Conservation (phyloP, 2,888 invertebrate species). For the Nomada goodeniana region DNA sequence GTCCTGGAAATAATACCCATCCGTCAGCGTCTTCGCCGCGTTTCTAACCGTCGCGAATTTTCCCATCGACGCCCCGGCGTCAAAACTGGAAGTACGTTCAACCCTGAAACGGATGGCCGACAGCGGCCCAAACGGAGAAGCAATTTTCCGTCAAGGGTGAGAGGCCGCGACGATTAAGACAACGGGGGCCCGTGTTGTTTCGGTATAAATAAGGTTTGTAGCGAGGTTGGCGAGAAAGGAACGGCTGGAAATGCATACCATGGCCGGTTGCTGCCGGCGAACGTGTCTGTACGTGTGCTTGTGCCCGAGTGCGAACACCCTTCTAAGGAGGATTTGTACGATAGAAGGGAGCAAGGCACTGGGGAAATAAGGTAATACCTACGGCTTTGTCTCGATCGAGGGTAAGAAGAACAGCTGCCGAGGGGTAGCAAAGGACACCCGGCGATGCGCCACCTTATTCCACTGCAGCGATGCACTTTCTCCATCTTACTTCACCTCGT, state of each 20-base stretch:
- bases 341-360: slow-evolving; percentile 74
- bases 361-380: slow-evolving; percentile 81
- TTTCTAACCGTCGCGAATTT: slow-evolving; percentile 11
- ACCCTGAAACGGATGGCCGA: slow-evolving; percentile 10
- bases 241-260: slow-evolving; percentile 35
- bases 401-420: slow-evolving; percentile 64
- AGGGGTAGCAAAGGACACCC: slow-evolving; percentile 63
- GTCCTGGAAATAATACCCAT: slow-evolving; percentile 23
- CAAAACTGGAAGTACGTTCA: neutral
- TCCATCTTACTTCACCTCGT: slow-evolving; percentile 20
- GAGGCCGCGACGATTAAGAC: slow-evolving; percentile 38
- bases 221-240: slow-evolving; percentile 31
- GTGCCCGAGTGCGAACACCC: slow-evolving; percentile 51
- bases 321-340: slow-evolving; percentile 77
- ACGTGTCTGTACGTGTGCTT: slow-evolving; percentile 18
- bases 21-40: neutral
- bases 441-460: slow-evolving; percentile 51
- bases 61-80: too few species aligned
- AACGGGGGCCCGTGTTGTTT: slow-evolving; percentile 42
- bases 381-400: slow-evolving; percentile 80
- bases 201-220: slow-evolving; percentile 33
- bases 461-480: slow-evolving; percentile 47
- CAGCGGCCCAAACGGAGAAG: neutral
- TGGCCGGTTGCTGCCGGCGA: slow-evolving; percentile 51
- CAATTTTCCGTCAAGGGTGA: neutral